Evolutionary conservation across 2,113 vertebrate species (phyloP).

Genomic region (Caranx ignobilis): DNA sequence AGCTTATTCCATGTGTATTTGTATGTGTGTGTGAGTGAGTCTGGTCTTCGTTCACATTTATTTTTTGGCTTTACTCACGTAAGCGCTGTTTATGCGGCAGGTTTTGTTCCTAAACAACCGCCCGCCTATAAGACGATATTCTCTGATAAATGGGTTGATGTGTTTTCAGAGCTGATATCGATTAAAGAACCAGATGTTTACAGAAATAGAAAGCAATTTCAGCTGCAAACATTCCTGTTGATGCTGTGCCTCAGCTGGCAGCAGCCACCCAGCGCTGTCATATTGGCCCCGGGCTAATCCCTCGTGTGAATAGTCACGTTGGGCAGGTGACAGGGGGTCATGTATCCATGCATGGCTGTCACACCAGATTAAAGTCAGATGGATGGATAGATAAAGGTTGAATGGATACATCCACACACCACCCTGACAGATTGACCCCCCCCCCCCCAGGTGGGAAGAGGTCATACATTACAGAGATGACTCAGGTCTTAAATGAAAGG

Average conservation of each 20-base stretch:
- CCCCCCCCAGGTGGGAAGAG: slow-evolving; percentile 3
- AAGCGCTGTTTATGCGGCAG: background rate
- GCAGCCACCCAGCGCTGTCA: slow-evolving; percentile 1
- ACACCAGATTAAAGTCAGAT: slow-evolving; percentile 55
- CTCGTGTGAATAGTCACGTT: slow-evolving; percentile 43
- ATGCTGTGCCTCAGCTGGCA: slow-evolving; percentile 1
- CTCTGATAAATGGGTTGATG: background rate
- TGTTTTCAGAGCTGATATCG: background rate
- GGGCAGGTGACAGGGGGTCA: slow-evolving; percentile 43
- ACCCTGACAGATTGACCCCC: slow-evolving; percentile 15
- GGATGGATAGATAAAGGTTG: slow-evolving; percentile 47
- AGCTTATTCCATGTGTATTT: background rate
- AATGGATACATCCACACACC: slow-evolving; percentile 8
- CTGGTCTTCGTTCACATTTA: background rate
- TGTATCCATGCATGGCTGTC: slow-evolving; percentile 30
- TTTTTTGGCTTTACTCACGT: background rate
- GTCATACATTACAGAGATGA: slow-evolving; percentile 40
- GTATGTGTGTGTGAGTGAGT: background rate
- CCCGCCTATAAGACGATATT: background rate
- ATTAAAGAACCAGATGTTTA: background rate
- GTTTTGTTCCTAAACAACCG: background rate
- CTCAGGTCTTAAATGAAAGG: slow-evolving; percentile 22
- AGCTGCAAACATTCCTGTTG: slow-evolving; percentile 3
- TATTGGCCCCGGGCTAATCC: slow-evolving; percentile 42
- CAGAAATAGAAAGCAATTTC: background rate